phyloP scores from a whole-genome alignment of 2,113 vertebrate species.

The Chaetodon trifascialis region DNA sequence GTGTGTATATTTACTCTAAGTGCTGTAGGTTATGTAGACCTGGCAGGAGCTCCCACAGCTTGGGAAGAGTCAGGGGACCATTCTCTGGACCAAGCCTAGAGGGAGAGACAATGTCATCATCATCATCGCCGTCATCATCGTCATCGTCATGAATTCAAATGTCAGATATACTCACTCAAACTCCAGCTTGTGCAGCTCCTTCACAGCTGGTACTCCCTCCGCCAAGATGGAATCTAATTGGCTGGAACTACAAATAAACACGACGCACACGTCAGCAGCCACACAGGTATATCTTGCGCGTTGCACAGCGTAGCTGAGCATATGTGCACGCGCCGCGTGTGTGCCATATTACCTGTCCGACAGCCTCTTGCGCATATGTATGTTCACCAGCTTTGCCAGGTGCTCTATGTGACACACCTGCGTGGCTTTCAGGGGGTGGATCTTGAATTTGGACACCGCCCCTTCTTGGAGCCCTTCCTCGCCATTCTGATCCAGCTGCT shows the following conservation, averaged over 20 bases:
- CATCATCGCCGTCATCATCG: neutral
- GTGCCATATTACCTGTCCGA: slow-evolving; percentile 78
- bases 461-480: slow-evolving; percentile 80
- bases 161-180: slow-evolving; percentile 80
- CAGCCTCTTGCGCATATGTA: slow-evolving; percentile 85
- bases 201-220: slow-evolving; percentile 88
- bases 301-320: neutral
- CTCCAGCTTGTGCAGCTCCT: slow-evolving; percentile 88
- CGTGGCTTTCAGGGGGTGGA: slow-evolving; percentile 90
- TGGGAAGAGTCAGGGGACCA: slow-evolving; percentile 85
- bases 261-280: neutral
- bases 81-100: slow-evolving; percentile 84
- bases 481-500: slow-evolving; percentile 81
- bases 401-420: slow-evolving; percentile 88
- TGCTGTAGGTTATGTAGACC: slow-evolving; percentile 88
- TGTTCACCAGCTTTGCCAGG: slow-evolving; percentile 86
- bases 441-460: slow-evolving; percentile 88
- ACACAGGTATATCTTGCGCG: neutral
- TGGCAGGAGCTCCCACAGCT: slow-evolving; percentile 86
- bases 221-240: slow-evolving; percentile 65
- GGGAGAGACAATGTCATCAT: slow-evolving; percentile 2
- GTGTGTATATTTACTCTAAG: slow-evolving; percentile 85
- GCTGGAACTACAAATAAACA: slow-evolving; percentile 50
- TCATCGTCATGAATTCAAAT: neutral
- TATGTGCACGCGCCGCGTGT: no score